phyloP scores from a whole-genome alignment of 2,888 invertebrate genomes.

The Apamea crenata region DNA sequence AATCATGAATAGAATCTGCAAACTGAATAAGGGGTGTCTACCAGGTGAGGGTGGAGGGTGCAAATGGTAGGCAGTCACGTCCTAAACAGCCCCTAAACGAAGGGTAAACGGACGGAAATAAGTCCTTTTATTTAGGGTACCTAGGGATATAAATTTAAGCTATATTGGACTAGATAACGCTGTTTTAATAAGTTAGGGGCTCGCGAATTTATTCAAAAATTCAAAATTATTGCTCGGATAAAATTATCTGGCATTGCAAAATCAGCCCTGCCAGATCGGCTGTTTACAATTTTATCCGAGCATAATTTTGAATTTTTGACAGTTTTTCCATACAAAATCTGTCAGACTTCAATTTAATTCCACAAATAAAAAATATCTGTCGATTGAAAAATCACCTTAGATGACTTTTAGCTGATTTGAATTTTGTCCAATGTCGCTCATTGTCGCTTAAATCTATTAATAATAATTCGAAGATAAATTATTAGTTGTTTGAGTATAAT shows the following conservation, averaged over 20 bases:
- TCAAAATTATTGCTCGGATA: no score
- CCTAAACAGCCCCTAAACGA: slow-evolving; percentile 74
- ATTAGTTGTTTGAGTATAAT: neutral
- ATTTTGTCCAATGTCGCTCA: neutral
- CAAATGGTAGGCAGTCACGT: slow-evolving; percentile 80
- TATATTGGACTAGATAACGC: slow-evolving; percentile 12
- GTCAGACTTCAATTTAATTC: no score
- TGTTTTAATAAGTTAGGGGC: neutral
- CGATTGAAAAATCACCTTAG: no score
- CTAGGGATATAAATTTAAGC: slow-evolving; percentile 52
- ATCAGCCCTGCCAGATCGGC: no score
- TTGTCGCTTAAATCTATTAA: neutral
- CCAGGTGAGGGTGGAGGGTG: slow-evolving; percentile 65
- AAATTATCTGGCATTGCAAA: no score
- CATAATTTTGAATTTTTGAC: no score
- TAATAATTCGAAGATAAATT: neutral
- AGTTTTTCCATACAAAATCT: no score
- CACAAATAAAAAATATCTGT: no score
- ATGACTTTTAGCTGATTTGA: no score
- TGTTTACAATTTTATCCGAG: no score
- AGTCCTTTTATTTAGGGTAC: slow-evolving; percentile 75
- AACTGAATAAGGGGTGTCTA: slow-evolving; percentile 75
- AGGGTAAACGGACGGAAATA: slow-evolving; percentile 74
- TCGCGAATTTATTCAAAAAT: neutral
- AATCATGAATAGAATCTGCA: slow-evolving; percentile 76